Percentiles rank a stretch among this genome's conserved stretches.
phyloP scores from a whole-genome alignment of 1,140 invertebrate genomes.

The Papilio polyxenes region DNA sequence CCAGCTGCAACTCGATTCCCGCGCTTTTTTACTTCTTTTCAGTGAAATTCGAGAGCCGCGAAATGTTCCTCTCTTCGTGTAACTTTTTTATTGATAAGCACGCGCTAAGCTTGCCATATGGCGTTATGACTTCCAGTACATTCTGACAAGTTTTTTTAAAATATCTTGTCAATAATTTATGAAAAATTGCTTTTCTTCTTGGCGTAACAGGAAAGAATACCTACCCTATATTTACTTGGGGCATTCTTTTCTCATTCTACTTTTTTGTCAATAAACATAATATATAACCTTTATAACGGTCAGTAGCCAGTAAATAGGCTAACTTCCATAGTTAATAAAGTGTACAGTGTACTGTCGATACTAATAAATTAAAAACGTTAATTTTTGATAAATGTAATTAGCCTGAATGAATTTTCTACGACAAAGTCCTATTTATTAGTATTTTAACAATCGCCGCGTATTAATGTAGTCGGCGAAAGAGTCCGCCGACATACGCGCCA shows the following conservation, averaged over 20 bases:
- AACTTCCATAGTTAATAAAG: background rate
- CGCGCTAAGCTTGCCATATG: slow-evolving; percentile 74
- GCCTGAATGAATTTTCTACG: background rate
- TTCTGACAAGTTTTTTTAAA: background rate
- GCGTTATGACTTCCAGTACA: slow-evolving; percentile 40
- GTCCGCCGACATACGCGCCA: slow-evolving; percentile 59
- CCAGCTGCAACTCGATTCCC: slow-evolving; percentile 65
- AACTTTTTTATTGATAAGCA: slow-evolving; percentile 65
- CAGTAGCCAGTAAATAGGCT: background rate
- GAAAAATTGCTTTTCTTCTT: background rate
- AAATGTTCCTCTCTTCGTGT: slow-evolving; percentile 54
- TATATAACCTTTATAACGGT: no score
- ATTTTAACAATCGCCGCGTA: slow-evolving; percentile 2
- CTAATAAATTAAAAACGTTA: background rate
- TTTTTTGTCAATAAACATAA: background rate
- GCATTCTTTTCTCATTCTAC: background rate
- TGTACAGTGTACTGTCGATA: background rate
- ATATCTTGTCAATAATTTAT: background rate
- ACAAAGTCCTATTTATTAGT: slow-evolving; percentile 3
- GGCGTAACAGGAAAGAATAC: background rate
- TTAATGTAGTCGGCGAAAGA: slow-evolving; percentile 42
- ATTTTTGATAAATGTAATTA: background rate
- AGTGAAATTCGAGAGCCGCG: slow-evolving; percentile 68
- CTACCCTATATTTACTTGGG: background rate
- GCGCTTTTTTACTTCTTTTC: slow-evolving; percentile 66